Conservation (phyloP, 2,888 invertebrate species). For the Callyntrura guangdongensis region DNA sequence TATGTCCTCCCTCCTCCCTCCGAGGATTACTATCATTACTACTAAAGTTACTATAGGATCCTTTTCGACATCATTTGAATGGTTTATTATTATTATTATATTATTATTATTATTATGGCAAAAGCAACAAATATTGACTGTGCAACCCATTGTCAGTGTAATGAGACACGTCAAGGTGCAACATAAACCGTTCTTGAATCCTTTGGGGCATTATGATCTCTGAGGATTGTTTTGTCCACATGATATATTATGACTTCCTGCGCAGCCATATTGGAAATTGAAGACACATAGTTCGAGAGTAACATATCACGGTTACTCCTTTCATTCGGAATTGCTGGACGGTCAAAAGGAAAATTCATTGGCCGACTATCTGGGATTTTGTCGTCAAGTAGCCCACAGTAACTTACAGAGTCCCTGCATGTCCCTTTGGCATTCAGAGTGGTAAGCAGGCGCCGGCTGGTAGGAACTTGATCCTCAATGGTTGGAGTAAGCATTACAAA, state of each 20-base stretch:
- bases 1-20: too few species aligned
- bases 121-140: too few species aligned
- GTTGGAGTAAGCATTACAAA: constrained; percentile 53
- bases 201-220: constrained; percentile 64
- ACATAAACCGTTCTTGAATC: constrained; percentile 21
- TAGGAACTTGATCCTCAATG: constrained; percentile 33
- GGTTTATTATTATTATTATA: too few species aligned
- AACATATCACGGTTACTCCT: constrained; percentile 18
- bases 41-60: too few species aligned
- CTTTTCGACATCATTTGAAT: too few species aligned
- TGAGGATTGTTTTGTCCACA: constrained; percentile 56
- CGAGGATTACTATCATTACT: too few species aligned
- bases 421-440: constrained; percentile 86
- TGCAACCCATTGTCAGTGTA: too few species aligned
- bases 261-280: constrained; percentile 57
- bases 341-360: constrained; percentile 75
- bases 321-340: constrained; percentile 48
- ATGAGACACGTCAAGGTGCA: too few species aligned
- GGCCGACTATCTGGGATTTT: constrained; percentile 90
- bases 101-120: too few species aligned
- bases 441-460: constrained; percentile 28
- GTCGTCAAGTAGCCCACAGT: constrained; percentile 92
- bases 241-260: constrained; percentile 65
- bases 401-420: constrained; percentile 88
- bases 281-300: constrained; percentile 50